Percentiles rank a stretch among this genome's conserved stretches.
Conservation (phyloP, 1,140 invertebrate species). For the Aleiodes sp. region DNA sequence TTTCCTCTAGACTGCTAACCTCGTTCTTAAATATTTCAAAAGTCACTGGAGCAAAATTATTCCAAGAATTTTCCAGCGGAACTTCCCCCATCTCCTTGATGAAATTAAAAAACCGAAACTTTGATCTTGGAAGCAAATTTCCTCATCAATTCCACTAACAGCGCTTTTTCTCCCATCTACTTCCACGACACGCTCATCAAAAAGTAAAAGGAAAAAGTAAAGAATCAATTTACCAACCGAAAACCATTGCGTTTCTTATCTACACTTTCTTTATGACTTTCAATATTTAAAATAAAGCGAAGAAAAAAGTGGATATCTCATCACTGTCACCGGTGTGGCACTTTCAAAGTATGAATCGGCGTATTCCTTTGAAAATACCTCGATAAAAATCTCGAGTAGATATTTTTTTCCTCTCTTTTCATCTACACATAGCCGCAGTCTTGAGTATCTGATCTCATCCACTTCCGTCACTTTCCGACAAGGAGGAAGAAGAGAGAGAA, state of each 20-base stretch:
- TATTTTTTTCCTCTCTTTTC: not conserved
- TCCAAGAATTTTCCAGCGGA: no score
- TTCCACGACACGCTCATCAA: no score
- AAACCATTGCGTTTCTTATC: not conserved
- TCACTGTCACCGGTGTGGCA: constrained; percentile 9
- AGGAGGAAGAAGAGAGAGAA: not conserved
- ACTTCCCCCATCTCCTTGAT: no score
- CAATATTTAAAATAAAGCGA: not conserved
- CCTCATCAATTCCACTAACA: not conserved
- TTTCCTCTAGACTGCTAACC: no score
- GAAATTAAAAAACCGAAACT: no score
- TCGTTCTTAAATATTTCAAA: no score
- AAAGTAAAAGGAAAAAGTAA: no score
- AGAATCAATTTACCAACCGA: not conserved
- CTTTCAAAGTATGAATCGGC: not conserved
- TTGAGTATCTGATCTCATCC: constrained; percentile 12
- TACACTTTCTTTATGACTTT: not conserved
- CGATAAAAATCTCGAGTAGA: not conserved
- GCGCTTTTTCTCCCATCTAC: no score
- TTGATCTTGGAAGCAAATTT: no score
- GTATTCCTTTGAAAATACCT: constrained; percentile 9
- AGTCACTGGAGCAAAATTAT: no score
- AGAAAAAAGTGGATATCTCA: not conserved
- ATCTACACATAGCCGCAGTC: no score
- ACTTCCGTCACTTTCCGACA: constrained; percentile 3